phyloP scores from a whole-genome alignment of 2,888 invertebrate species.

The Quadriops clusia region DNA sequence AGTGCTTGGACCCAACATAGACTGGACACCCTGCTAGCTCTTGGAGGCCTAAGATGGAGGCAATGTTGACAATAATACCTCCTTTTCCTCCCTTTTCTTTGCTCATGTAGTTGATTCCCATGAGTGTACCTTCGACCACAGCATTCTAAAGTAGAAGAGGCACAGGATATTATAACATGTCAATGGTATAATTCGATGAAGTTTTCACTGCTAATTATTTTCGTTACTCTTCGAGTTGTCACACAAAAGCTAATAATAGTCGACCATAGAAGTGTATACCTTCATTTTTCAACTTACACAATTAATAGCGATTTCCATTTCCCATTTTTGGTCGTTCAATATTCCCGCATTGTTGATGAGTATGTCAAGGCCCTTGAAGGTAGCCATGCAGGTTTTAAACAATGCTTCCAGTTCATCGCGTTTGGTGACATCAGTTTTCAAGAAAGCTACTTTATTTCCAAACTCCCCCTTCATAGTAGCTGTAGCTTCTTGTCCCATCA shows the following conservation, averaged over 20 bases:
- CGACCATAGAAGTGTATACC: no score
- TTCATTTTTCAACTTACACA: no score
- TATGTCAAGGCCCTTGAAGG: constrained; percentile 12
- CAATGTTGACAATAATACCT: constrained; percentile 55
- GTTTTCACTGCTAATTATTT: no score
- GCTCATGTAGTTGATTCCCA: constrained; percentile 47
- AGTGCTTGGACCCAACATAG: constrained; percentile 49
- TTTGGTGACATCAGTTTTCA: constrained; percentile 8
- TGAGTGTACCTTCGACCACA: constrained; percentile 38
- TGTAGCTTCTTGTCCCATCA: constrained; percentile 5
- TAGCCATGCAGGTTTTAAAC: neutral
- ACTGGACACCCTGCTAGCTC: constrained; percentile 43
- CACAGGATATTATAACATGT: no score
- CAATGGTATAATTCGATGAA: no score
- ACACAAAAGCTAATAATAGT: no score
- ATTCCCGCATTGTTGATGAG: constrained; percentile 18
- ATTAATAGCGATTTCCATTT: constrained; percentile 16
- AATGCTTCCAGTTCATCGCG: constrained; percentile 10
- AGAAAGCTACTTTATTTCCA: constrained; percentile 7
- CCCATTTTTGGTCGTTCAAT: constrained; percentile 14
- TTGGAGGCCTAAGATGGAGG: constrained; percentile 48
- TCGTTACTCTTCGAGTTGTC: no score
- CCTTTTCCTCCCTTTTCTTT: constrained; percentile 47
- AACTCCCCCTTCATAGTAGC: constrained; percentile 1
- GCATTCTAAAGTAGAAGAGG: constrained; percentile 31